phyloP scores from a whole-genome alignment of 2,113 vertebrate species.

The Xenus cinereus region DNA sequence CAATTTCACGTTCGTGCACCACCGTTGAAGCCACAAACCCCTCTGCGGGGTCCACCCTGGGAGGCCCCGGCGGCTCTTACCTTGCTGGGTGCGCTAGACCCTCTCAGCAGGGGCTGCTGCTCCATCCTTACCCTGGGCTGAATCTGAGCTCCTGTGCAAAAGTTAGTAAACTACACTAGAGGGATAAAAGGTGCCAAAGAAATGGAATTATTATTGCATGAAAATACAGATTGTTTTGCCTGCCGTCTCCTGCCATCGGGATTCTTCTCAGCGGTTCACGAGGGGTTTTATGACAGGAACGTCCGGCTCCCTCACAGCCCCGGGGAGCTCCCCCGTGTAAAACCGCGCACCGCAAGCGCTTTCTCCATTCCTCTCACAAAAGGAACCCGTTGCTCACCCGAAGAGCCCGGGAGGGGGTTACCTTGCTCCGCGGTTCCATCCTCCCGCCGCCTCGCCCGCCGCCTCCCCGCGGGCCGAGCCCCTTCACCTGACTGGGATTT shows the following conservation, averaged over 20 bases:
- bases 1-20: neutral
- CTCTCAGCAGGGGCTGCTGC: conserved; percentile 25
- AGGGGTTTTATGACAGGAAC: rapidly evolving
- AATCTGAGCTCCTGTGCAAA: neutral
- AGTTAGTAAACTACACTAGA: neutral
- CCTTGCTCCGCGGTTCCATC: neutral
- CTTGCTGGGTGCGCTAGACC: neutral
- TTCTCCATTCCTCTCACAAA: neutral
- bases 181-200: neutral
- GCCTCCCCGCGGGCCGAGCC: neutral
- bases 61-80: neutral
- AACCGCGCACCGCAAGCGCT: rapidly evolving
- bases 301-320: too few relatives aligned
- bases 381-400: neutral
- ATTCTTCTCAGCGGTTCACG: neutral
- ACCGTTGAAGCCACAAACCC: neutral
- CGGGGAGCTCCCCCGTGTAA: neutral
- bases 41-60: neutral
- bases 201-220: neutral
- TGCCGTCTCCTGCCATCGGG: neutral
- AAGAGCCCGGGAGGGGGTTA: neutral
- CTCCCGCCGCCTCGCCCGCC: neutral
- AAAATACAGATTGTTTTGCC: too few relatives aligned
- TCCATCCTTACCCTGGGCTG: conserved; percentile 11
- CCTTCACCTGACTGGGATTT: conserved; percentile 31